Evolutionary conservation across 1,140 invertebrate species (phyloP), one percentile per base, ranked within the genome.

Genomic region (Eulimnadia texana): DNA sequence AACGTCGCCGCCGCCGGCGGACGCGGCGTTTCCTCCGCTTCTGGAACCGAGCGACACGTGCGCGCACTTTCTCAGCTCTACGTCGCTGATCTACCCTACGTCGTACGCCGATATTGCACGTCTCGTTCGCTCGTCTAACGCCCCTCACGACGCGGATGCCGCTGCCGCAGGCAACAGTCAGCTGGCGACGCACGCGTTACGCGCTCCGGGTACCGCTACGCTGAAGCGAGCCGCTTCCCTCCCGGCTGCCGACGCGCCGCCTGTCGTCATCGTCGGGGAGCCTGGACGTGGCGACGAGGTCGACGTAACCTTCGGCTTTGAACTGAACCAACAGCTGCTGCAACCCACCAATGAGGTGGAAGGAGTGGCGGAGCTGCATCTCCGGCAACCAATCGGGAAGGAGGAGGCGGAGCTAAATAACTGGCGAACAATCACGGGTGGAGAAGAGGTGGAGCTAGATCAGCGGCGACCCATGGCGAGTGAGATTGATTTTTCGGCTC

Each of bases 271-370:
- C 25, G 29, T 61, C 28, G 60, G 28, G 23, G 24, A 58, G 55
- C 25, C 51, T 11, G 53, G 51, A 29, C 42, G 23, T 3, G 24
- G 50, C 10, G 24, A 20, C 23, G 49, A 61, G 22, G n/a, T 61
- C 2, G 60, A 61, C 51, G 60, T 54, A 11, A 61, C 50, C 20
- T 61, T 61, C 53, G 60, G 60, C 9, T 61, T 61, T 42, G 60
- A 61, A 42, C 28, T 61, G 19, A 61, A 61, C 28, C 50, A 61
- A 42, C 60, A 61, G 60, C 60, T 61, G 28, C 50, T 61, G 60
- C 50, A 28, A 1, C 27, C 20, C 50, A 52, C 25, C 33, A 24
- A 29, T 22, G 16, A 54, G 29, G 50, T 27, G 50, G 28, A 1
- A 23, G 3, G 22, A 33, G 25, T 33, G 13, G 23, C 50, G 33